A percentile compares a stretch with the other conserved stretches of the same genome.
Conservation (phyloP, 2,113 vertebrate genomes). For the Osmerus eperlanus region DNA sequence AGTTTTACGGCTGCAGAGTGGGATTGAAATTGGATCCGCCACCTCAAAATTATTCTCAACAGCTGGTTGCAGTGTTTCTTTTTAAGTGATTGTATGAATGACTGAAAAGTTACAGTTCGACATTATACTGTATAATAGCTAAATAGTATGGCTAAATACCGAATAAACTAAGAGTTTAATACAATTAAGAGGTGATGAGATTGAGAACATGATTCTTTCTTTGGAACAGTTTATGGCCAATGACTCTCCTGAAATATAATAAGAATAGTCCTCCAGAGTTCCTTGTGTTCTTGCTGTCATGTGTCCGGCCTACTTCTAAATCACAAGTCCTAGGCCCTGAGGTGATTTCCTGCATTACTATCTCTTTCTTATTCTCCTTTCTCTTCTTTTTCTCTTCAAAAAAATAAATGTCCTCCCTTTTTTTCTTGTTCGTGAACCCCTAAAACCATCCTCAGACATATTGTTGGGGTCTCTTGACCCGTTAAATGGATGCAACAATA, state of each 20-base stretch:
- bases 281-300: conserved; percentile 47
- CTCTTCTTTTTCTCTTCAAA: conserved; percentile 31
- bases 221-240: too few species aligned
- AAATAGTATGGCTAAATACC: too few species aligned
- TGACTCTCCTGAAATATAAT: neutral
- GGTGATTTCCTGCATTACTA: conserved; percentile 66
- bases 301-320: conserved; percentile 35
- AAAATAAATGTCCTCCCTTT: conserved; percentile 61
- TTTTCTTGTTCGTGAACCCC: conserved; percentile 45
- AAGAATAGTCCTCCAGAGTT: conserved; percentile 36
- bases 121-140: too few species aligned
- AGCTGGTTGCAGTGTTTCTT: neutral
- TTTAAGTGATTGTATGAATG: neutral
- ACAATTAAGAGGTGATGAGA: too few species aligned
- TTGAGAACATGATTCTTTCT: too few species aligned
- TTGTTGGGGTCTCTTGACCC: conserved; percentile 73
- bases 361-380: conserved; percentile 46
- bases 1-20: neutral
- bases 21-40: neutral
- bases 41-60: neutral
- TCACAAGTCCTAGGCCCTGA: conserved; percentile 67
- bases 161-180: too few species aligned
- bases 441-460: conserved; percentile 70
- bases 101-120: neutral
- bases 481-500: conserved; percentile 72